Conservation (phyloP, 2,797 vertebrate genomes). For the Microchirus variegatus region DNA sequence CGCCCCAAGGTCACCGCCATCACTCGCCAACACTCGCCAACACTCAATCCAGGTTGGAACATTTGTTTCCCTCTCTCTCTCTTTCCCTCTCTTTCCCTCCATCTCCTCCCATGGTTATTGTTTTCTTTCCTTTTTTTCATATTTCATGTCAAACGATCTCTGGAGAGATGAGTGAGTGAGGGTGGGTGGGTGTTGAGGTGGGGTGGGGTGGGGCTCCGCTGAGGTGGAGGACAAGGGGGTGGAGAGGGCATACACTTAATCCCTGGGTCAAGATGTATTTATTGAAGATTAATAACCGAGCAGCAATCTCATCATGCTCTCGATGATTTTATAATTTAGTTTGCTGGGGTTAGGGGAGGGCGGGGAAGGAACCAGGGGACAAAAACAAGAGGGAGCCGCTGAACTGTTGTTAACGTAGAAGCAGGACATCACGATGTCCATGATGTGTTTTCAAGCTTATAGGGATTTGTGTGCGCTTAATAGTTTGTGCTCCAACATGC, state of each 20-base stretch:
- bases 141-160: slow-evolving; percentile 79
- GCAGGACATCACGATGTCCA: slow-evolving; percentile 7
- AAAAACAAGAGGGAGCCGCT: slow-evolving; percentile 63
- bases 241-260: slow-evolving; percentile 81
- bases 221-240: slow-evolving; percentile 65
- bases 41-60: slow-evolving; percentile 59
- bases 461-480: background rate
- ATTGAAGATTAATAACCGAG: slow-evolving; percentile 87
- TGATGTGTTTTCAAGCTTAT: slow-evolving; percentile 32
- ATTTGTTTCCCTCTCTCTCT: slow-evolving; percentile 57
- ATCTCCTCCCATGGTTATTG: slow-evolving; percentile 59
- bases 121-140: slow-evolving; percentile 71
- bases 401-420: slow-evolving; percentile 58
- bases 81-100: slow-evolving; percentile 36
- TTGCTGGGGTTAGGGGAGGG: slow-evolving; percentile 64
- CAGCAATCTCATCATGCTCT: slow-evolving; percentile 86
- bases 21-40: slow-evolving; percentile 41
- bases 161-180: slow-evolving; percentile 62
- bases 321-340: slow-evolving; percentile 85
- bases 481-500: no score
- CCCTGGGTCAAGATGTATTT: slow-evolving; percentile 86
- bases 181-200: slow-evolving; percentile 25
- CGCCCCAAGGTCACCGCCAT: slow-evolving; percentile 54
- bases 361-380: slow-evolving; percentile 53
- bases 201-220: slow-evolving; percentile 5